phyloP scores from a whole-genome alignment of 1,140 invertebrate species.

The Lepidurus couesii region DNA sequence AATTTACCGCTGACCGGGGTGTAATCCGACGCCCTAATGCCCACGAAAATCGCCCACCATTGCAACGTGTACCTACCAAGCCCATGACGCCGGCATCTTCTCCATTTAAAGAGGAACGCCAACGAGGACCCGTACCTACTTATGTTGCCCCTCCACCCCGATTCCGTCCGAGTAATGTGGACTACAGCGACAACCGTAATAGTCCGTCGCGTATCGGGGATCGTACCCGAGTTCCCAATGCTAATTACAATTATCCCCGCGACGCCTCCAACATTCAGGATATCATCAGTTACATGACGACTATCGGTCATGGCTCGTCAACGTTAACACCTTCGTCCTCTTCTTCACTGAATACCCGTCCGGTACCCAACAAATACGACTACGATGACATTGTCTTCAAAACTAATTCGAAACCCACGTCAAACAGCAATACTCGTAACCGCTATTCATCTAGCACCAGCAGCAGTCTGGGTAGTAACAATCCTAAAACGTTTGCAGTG shows the following conservation, averaged over 20 bases:
- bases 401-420: not conserved
- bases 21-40: not conserved
- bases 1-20: not conserved
- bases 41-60: not conserved
- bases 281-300: constrained; percentile 33
- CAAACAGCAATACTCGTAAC: not conserved
- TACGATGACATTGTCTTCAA: not conserved
- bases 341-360: not conserved
- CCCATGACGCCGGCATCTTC: not conserved
- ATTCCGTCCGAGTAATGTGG: not conserved
- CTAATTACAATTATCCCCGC: constrained; percentile 2
- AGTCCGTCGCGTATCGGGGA: not conserved
- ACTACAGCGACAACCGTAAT: not conserved
- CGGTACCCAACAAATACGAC: not conserved
- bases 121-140: constrained; percentile 1
- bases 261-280: constrained; percentile 32
- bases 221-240: not conserved
- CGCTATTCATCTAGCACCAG: constrained; percentile 2
- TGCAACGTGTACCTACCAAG: not conserved
- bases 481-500: constrained; percentile 23
- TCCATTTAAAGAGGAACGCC: not conserved
- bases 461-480: not conserved
- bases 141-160: not conserved
- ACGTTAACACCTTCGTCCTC: not conserved
- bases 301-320: not conserved